These are phyloP conservation scores for Phortica okadai DNA, from an alignment of 2,888 invertebrate genomes.

Conservation along the genomic window DNA sequence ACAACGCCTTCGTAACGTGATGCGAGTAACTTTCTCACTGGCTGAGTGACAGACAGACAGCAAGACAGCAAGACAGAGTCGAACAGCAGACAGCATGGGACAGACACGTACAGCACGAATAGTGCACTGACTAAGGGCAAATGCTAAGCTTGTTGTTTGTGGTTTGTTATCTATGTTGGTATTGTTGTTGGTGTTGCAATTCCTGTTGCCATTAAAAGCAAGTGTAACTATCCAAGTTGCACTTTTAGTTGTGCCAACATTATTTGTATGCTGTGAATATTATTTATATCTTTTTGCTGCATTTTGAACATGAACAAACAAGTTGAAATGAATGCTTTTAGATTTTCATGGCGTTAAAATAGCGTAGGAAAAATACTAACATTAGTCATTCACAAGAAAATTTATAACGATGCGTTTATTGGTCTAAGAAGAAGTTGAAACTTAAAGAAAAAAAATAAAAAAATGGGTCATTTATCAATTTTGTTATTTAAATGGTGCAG, in stretches of 20 bases:
- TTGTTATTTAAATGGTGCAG: no score
- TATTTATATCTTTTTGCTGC: not conserved
- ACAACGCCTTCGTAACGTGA: conserved; percentile 33
- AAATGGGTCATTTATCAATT: no score
- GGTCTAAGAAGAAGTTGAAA: not conserved
- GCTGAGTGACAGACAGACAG: not conserved
- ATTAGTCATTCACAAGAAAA: not conserved
- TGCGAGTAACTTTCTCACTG: not conserved
- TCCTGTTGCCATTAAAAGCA: not conserved
- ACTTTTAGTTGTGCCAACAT: not conserved
- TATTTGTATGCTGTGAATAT: not conserved
- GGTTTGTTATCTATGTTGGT: conserved; percentile 39
- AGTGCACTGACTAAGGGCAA: not conserved
- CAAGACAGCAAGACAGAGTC: not conserved
- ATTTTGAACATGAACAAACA: not conserved
- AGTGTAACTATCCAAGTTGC: not conserved
- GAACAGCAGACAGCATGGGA: not conserved
- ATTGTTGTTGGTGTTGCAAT: conserved; percentile 13
- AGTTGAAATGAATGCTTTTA: not conserved
- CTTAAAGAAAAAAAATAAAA: no score
- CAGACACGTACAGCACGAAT: not conserved
- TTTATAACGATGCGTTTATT: not conserved
- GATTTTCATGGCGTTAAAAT: not conserved
- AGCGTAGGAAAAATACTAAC: not conserved
- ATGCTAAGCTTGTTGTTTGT: conserved; percentile 63